Conservation (phyloP, 2,113 vertebrate genomes). For the Pipra filicauda region DNA sequence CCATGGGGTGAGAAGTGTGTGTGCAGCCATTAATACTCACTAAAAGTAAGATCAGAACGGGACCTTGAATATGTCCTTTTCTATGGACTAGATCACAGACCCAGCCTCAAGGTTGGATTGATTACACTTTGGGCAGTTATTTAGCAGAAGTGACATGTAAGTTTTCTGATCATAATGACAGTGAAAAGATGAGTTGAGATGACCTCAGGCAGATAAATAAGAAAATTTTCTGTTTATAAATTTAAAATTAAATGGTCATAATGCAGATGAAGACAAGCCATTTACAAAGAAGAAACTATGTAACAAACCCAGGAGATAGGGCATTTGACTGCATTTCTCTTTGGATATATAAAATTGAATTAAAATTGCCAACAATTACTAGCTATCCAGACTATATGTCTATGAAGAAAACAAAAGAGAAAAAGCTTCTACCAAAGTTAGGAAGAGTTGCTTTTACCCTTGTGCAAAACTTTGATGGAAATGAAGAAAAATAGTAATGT, state of each 20-base stretch:
- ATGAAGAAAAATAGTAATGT: neutral
- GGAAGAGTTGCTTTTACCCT: neutral
- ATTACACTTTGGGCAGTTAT: neutral
- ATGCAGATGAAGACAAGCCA: neutral
- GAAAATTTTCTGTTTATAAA: neutral
- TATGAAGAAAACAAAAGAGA: neutral
- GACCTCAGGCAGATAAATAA: neutral
- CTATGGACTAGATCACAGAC: neutral
- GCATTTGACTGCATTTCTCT: neutral
- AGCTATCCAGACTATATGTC: neutral
- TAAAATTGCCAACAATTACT: neutral
- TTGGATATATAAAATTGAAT: neutral
- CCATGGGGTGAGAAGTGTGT: fast-evolving
- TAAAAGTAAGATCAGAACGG: neutral
- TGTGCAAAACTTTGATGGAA: neutral
- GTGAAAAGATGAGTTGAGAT: neutral
- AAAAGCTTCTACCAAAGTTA: neutral
- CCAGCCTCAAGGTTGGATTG: neutral
- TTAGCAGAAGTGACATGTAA: neutral
- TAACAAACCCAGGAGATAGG: neutral
- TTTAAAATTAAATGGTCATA: neutral
- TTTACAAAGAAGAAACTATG: neutral
- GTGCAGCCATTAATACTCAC: neutral
- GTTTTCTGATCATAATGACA: neutral
- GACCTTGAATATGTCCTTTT: neutral